These are phyloP conservation scores for Dasysyrphus albostriatus DNA, from an alignment of 2,888 invertebrate genomes.

Conservation along the genomic window DNA sequence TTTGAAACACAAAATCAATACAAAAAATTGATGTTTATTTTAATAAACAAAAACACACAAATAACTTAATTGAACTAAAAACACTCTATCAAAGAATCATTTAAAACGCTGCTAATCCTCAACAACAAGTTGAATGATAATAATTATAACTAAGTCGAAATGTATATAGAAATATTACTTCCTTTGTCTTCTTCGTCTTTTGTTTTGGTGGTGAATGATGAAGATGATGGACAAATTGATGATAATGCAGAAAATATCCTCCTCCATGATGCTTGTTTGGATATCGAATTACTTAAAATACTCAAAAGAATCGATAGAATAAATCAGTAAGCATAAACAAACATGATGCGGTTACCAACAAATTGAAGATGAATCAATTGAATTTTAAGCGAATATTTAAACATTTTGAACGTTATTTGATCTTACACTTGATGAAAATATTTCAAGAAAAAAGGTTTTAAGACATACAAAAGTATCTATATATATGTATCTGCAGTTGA, in stretches of 20 bases:
- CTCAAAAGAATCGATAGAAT: constrained; percentile 38
- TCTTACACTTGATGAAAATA: neutral
- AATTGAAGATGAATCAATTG: constrained; percentile 8
- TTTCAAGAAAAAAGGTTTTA: neutral
- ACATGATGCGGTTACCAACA: constrained; percentile 8
- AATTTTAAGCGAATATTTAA: constrained; percentile 55
- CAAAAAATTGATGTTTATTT: constrained; percentile 50
- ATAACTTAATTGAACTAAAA: constrained; percentile 24
- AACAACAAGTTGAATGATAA: constrained; percentile 68
- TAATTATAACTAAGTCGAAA: constrained; percentile 45
- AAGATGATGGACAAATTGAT: constrained; percentile 24
- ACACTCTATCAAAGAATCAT: constrained; percentile 23
- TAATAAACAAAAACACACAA: constrained; percentile 21
- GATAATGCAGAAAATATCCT: constrained; percentile 61
- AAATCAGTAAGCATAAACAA: constrained; percentile 37
- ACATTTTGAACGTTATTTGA: constrained; percentile 18
- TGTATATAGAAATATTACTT: constrained; percentile 9
- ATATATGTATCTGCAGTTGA: too few species aligned
- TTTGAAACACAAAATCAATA: constrained; percentile 1
- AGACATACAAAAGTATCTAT: neutral
- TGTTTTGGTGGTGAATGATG: constrained; percentile 1
- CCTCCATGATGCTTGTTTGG: constrained; percentile 30
- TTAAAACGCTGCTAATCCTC: constrained; percentile 48
- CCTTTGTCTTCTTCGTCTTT: constrained; percentile 17
- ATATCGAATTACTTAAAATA: constrained; percentile 57